A percentile compares a stretch with the other conserved stretches of the same genome.
phyloP scores from a whole-genome alignment of 2,113 vertebrate genomes.

The Phoenicopterus ruber region DNA sequence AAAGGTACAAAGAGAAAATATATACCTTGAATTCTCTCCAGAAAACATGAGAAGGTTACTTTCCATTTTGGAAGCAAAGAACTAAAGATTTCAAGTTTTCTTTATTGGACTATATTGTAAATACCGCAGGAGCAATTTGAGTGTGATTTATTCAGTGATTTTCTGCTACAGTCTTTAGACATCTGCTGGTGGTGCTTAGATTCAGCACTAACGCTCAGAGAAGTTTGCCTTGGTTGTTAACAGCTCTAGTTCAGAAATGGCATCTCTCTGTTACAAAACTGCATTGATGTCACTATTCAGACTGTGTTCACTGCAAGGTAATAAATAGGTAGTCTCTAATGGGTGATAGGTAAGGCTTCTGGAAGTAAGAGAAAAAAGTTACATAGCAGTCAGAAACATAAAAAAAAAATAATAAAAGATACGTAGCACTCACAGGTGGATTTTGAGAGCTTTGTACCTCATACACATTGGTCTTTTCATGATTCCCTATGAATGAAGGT shows the following conservation, averaged over 20 bases:
- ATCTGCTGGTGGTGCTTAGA: background rate
- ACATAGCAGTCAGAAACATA: background rate
- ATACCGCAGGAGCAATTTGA: background rate
- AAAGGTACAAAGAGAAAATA: background rate
- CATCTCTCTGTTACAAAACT: background rate
- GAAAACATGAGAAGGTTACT: background rate
- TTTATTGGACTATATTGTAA: background rate
- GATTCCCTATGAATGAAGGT: background rate
- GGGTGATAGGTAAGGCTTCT: background rate
- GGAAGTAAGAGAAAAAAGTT: background rate
- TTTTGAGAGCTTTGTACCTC: background rate
- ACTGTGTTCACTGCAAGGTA: background rate
- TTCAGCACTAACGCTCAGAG: background rate
- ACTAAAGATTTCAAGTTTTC: background rate
- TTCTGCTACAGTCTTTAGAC: background rate
- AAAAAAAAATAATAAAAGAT: background rate
- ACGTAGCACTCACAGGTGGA: fast-evolving
- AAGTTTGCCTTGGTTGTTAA: background rate
- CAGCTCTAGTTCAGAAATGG: background rate
- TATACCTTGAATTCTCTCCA: background rate
- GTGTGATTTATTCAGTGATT: background rate
- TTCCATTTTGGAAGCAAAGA: background rate
- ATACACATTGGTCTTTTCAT: background rate
- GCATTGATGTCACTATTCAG: background rate
- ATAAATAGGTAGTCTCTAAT: background rate